Conservation (phyloP, 2,797 vertebrate species). For the Tokudaia muenninki region DNA sequence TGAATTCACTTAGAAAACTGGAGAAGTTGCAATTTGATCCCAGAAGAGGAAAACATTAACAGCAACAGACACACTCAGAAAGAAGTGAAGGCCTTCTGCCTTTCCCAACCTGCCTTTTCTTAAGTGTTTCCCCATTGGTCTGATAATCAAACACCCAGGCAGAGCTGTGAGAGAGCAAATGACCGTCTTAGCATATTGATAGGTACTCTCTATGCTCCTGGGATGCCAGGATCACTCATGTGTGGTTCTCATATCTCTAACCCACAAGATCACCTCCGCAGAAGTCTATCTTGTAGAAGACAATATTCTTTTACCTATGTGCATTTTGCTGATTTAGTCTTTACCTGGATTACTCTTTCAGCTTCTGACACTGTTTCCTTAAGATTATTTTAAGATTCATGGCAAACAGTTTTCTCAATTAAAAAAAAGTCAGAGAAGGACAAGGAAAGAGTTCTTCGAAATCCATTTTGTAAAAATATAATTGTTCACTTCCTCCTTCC, state of each 20-base stretch:
- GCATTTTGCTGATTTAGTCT: not conserved
- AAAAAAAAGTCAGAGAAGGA: not conserved
- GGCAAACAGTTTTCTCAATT: not conserved
- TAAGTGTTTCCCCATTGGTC: not conserved
- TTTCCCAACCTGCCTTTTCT: not conserved
- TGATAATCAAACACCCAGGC: not conserved
- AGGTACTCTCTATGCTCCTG: not conserved
- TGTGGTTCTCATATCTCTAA: not conserved
- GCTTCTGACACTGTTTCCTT: not conserved
- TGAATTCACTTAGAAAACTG: not conserved
- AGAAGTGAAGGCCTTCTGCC: not conserved
- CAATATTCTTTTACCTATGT: not conserved
- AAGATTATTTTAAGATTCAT: not conserved
- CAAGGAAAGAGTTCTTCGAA: not conserved
- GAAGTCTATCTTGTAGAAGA: not conserved
- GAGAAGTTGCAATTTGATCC: not conserved
- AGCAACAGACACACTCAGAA: not conserved
- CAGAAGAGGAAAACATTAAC: not conserved
- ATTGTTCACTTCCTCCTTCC: not conserved
- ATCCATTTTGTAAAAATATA: not conserved
- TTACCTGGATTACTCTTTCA: not conserved
- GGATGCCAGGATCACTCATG: not conserved
- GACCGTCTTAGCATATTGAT: not conserved
- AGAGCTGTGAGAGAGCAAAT: not conserved
- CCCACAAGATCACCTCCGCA: not conserved